Percentiles rank a stretch among this genome's conserved stretches.
These are phyloP conservation scores for Zenarchopterus dispar DNA, from an alignment of 2,797 vertebrate species.

Conservation along the genomic window DNA sequence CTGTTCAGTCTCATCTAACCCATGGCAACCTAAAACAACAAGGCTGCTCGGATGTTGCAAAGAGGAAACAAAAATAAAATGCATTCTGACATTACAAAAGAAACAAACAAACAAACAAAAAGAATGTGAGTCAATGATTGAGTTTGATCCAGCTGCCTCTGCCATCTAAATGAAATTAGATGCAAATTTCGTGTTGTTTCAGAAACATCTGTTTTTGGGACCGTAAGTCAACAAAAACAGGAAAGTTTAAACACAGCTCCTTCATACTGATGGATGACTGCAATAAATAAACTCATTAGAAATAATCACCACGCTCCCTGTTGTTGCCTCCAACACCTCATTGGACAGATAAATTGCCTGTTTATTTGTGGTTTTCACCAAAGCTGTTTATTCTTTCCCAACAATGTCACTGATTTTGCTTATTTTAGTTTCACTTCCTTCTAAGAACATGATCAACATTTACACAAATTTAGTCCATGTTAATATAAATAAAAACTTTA, in stretches of 20 bases:
- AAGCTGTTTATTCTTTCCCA: constrained; percentile 30
- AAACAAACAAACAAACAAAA: constrained; percentile 37
- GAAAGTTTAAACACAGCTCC: constrained; percentile 41
- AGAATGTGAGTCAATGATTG: constrained; percentile 7
- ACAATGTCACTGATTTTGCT: constrained; percentile 21
- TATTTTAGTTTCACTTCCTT: background rate
- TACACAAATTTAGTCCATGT: constrained; percentile 6
- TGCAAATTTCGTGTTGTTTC: constrained; percentile 25
- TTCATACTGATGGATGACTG: constrained; percentile 56
- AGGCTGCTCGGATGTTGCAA: constrained; percentile 5
- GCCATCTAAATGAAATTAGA: constrained; percentile 35
- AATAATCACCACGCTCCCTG: constrained; percentile 52
- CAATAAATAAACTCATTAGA: constrained; percentile 61
- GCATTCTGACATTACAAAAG: background rate
- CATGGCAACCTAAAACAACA: background rate
- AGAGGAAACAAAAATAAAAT: constrained; percentile 5
- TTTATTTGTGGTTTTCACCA: constrained; percentile 40
- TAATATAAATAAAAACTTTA: background rate
- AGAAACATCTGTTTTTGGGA: constrained; percentile 37
- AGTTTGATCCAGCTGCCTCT: constrained; percentile 26
- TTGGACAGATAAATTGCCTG: constrained; percentile 53
- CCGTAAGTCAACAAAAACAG: constrained; percentile 16
- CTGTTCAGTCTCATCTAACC: background rate
- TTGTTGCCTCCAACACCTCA: constrained; percentile 49
- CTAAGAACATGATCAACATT: background rate